A percentile compares a stretch with the other conserved stretches of the same genome.
Evolutionary conservation across 2,113 vertebrate genomes (phyloP).

Genomic region (Bombycilla garrulus): DNA sequence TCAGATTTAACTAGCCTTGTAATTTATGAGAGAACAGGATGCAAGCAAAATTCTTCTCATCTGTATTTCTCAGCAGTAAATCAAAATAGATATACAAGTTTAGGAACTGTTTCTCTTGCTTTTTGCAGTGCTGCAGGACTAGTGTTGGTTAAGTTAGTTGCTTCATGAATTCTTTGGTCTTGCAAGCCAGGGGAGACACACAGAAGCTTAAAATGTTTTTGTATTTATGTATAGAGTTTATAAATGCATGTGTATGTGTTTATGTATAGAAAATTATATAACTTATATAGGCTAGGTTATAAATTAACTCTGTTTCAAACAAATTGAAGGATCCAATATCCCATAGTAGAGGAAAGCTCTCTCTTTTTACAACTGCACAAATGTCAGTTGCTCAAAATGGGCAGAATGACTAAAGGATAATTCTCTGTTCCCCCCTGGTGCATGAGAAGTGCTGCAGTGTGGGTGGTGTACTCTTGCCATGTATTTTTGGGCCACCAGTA

Average conservation of each 20-base stretch:
- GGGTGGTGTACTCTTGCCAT: background rate
- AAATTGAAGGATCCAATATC: background rate
- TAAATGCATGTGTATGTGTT: background rate
- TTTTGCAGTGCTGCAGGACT: background rate
- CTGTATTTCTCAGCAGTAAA: background rate
- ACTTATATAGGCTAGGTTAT: background rate
- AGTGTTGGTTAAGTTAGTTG: background rate
- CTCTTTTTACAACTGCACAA: background rate
- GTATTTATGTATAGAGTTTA: background rate
- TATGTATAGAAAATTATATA: background rate
- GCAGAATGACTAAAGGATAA: background rate
- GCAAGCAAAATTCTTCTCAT: background rate
- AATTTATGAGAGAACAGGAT: background rate
- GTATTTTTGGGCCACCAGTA: constrained; percentile 14
- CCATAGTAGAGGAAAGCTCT: background rate
- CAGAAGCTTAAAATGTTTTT: background rate
- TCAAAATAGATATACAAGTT: background rate
- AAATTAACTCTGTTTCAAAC: background rate
- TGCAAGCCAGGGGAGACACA: background rate
- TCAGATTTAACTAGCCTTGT: background rate
- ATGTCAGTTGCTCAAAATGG: background rate
- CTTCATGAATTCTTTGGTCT: background rate
- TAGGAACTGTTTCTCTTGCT: background rate
- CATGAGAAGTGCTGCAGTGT: background rate
- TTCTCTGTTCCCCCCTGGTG: background rate